These are phyloP conservation scores for Gymnoscopelus braueri DNA, from an alignment of 2,797 vertebrate species.

Conservation along the genomic window DNA sequence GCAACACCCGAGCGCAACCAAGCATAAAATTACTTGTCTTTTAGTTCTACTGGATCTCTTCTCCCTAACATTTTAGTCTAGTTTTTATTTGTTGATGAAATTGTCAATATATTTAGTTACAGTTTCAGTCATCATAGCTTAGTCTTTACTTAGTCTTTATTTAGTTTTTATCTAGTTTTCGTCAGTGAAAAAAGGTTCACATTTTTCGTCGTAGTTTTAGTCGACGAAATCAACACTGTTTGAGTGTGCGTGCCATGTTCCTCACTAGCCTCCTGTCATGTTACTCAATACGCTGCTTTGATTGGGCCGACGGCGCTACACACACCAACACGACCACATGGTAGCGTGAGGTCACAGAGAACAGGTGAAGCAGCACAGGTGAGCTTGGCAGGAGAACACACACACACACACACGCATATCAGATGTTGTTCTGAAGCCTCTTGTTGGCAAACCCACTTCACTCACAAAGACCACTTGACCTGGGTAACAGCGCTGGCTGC, in stretches of 20 bases:
- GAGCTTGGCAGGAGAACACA: slow-evolving; percentile 77
- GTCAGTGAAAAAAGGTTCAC: too few relatives aligned
- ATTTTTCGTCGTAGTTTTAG: too few relatives aligned
- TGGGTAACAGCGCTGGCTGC: slow-evolving; percentile 60
- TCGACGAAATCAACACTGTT: too few relatives aligned
- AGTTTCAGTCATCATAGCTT: too few relatives aligned
- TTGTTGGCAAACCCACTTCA: slow-evolving; percentile 76
- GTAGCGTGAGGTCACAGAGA: slow-evolving; percentile 59
- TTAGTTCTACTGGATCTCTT: too few relatives aligned
- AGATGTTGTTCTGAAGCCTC: slow-evolving; percentile 65
- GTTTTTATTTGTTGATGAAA: too few relatives aligned
- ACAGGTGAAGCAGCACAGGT: slow-evolving; percentile 70
- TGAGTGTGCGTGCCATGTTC: slow-evolving; percentile 41
- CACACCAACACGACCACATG: slow-evolving; percentile 39
- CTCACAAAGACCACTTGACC: slow-evolving; percentile 64
- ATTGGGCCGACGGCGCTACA: slow-evolving; percentile 63
- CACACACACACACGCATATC: slow-evolving; percentile 29
- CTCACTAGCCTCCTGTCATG: slow-evolving; percentile 47
- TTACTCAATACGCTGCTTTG: slow-evolving; percentile 64
- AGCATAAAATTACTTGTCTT: too few relatives aligned
- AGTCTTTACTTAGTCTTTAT: too few relatives aligned
- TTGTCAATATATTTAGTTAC: too few relatives aligned
- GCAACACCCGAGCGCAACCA: too few relatives aligned
- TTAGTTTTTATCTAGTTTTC: too few relatives aligned
- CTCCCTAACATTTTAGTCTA: too few relatives aligned